These are phyloP conservation scores for Gymnocheta viridis DNA, from an alignment of 2,888 invertebrate genomes.

Conservation along the genomic window DNA sequence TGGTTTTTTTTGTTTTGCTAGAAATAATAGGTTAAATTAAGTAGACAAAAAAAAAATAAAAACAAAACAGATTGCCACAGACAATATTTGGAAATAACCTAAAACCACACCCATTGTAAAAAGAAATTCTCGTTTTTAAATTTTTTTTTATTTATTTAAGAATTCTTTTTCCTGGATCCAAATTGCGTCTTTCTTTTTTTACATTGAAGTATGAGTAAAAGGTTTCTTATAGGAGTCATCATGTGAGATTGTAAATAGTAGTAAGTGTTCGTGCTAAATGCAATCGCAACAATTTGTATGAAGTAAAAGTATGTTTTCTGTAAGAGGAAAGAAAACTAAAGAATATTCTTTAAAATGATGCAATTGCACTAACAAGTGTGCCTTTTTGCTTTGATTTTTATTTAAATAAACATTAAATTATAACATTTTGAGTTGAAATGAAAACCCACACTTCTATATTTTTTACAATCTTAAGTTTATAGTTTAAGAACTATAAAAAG, in stretches of 20 bases:
- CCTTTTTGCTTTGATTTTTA: neutral
- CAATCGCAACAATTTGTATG: slow-evolving; percentile 22
- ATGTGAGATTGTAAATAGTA: neutral
- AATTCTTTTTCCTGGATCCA: neutral
- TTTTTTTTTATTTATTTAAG: neutral
- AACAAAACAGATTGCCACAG: slow-evolving; percentile 19
- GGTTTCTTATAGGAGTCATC: slow-evolving; percentile 26
- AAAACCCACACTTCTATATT: neutral
- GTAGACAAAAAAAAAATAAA: neutral
- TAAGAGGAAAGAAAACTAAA: neutral
- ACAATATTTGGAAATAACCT: slow-evolving; percentile 53
- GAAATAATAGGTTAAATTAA: slow-evolving; percentile 51
- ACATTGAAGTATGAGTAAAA: slow-evolving; percentile 7
- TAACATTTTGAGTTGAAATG: neutral
- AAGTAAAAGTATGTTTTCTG: neutral
- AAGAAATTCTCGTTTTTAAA: slow-evolving; percentile 44
- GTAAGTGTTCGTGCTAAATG: slow-evolving; percentile 27
- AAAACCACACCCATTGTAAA: slow-evolving; percentile 60
- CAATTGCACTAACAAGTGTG: neutral
- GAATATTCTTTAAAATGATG: neutral
- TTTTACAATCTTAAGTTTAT: neutral
- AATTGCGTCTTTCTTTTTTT: slow-evolving; percentile 13
- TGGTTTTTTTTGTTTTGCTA: neutral
- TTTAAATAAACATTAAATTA: slow-evolving; percentile 9
- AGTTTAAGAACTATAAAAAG: neutral